These are phyloP conservation scores for Bhutanitis thaidina DNA, from an alignment of 2,888 invertebrate species.

Conservation along the genomic window DNA sequence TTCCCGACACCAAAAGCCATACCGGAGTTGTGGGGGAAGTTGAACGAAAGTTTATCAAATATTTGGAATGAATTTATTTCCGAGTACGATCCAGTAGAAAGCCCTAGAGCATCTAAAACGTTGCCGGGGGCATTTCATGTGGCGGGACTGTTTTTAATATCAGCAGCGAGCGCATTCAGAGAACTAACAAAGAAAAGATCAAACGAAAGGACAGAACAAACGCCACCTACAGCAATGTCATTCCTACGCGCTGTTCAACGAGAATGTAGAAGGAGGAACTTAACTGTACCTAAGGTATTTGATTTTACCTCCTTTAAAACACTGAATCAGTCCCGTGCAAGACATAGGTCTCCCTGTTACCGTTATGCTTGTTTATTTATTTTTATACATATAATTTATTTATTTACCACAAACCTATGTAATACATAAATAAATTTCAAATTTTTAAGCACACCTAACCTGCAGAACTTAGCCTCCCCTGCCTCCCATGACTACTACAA, in stretches of 20 bases:
- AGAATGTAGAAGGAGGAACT: slow-evolving; percentile 61
- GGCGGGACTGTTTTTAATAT: slow-evolving; percentile 82
- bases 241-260: slow-evolving; percentile 60
- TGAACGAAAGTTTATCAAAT: slow-evolving; percentile 84
- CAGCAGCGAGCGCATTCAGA: slow-evolving; percentile 81
- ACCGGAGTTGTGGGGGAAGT: slow-evolving; percentile 82
- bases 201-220: slow-evolving; percentile 48
- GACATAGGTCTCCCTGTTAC: too few relatives aligned
- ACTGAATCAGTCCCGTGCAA: too few relatives aligned
- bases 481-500: too few relatives aligned
- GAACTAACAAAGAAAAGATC: slow-evolving; percentile 79
- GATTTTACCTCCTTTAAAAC: not conserved
- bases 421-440: too few relatives aligned
- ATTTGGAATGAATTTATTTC: slow-evolving; percentile 90
- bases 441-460: too few relatives aligned
- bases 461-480: too few relatives aligned
- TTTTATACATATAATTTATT: too few relatives aligned
- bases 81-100: slow-evolving; percentile 88
- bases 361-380: too few relatives aligned
- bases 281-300: slow-evolving; percentile 61
- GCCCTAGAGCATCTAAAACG: slow-evolving; percentile 82
- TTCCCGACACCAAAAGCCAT: slow-evolving; percentile 82
- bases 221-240: slow-evolving; percentile 62
- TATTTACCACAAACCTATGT: too few relatives aligned
- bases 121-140: slow-evolving; percentile 81